Evolutionary conservation across 2,888 invertebrate species (phyloP).

Genomic region (Apotomis betuletana): DNA sequence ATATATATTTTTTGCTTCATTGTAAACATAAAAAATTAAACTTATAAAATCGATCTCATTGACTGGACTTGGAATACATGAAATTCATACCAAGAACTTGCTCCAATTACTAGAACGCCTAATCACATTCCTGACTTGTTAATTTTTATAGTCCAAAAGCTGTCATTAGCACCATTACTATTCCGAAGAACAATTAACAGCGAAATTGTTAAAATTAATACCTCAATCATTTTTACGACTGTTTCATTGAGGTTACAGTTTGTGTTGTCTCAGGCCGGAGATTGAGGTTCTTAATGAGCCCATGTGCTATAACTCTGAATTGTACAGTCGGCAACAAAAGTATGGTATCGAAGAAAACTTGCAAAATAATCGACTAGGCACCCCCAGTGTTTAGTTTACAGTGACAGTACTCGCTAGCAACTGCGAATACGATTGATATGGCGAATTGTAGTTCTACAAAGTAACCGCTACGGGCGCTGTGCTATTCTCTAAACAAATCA

Average conservation of each 20-base stretch:
- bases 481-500: no score
- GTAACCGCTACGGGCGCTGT: no score
- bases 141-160: slow-evolving; percentile 35
- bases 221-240: slow-evolving; percentile 37
- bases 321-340: background rate
- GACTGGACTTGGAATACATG: slow-evolving; percentile 12
- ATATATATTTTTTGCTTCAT: no score
- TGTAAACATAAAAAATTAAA: no score
- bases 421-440: no score
- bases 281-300: slow-evolving; percentile 34
- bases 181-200: slow-evolving; percentile 35
- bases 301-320: slow-evolving; percentile 38
- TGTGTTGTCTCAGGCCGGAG: slow-evolving; percentile 25
- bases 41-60: background rate
- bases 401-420: no score
- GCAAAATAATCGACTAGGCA: no score
- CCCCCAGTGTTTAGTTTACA: no score
- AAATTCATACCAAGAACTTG: slow-evolving; percentile 25
- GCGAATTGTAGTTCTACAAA: no score
- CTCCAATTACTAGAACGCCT: slow-evolving; percentile 21
- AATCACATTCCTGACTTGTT: slow-evolving; percentile 33
- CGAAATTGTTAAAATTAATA: slow-evolving; percentile 39
- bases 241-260: slow-evolving; percentile 36
- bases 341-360: no score
- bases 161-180: slow-evolving; percentile 36